phyloP scores from a whole-genome alignment of 2,113 vertebrate species.

The Neofelis nebulosa region DNA sequence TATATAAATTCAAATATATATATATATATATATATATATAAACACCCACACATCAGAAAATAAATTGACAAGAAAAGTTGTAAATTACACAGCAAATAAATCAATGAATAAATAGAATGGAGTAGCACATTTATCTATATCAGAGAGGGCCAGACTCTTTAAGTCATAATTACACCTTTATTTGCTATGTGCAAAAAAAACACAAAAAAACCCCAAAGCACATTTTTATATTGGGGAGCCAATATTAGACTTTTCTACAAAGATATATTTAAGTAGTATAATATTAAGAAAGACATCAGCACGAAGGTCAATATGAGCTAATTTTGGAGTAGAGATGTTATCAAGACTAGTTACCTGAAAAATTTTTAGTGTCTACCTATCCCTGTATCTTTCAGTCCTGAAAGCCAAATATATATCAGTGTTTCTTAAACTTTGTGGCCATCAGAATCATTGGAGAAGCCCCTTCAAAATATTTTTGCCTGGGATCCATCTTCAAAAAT shows the following conservation, averaged over 20 bases:
- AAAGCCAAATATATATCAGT: background rate
- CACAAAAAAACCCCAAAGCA: background rate
- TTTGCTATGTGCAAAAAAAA: background rate
- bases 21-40: background rate
- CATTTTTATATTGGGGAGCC: constrained; percentile 6
- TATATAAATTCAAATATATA: background rate
- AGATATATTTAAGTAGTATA: background rate
- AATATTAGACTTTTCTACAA: background rate
- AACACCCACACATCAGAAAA: background rate
- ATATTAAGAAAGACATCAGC: background rate
- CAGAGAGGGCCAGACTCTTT: background rate
- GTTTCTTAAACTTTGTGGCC: background rate
- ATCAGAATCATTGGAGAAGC: background rate
- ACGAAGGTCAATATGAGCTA: background rate
- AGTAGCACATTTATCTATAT: background rate
- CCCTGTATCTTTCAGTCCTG: background rate
- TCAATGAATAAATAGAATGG: background rate
- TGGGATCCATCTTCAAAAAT: background rate
- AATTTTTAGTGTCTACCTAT: background rate
- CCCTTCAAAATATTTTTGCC: background rate
- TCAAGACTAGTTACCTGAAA: background rate
- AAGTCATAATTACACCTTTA: constrained; percentile 16
- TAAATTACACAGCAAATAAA: background rate
- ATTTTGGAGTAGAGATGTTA: background rate
- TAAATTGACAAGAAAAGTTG: background rate